phyloP scores from a whole-genome alignment of 2,888 invertebrate species.

The Diplolepis rosae region DNA sequence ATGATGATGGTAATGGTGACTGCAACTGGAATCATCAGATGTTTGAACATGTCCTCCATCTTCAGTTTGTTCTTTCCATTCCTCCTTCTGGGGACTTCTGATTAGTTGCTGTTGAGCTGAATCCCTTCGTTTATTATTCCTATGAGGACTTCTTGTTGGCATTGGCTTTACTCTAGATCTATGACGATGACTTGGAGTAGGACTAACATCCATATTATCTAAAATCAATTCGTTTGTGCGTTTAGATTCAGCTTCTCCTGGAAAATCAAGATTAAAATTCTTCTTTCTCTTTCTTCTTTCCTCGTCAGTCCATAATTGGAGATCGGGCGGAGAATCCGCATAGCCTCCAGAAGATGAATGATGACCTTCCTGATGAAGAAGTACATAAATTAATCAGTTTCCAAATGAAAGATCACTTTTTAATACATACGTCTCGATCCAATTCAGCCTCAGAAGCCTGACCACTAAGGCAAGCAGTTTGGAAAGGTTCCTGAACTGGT shows the following conservation, averaged over 20 bases:
- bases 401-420: constrained; percentile 39
- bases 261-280: constrained; percentile 85
- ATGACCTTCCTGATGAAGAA: constrained; percentile 58
- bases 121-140: constrained; percentile 44
- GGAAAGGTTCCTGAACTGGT: constrained; percentile 53
- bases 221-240: constrained; percentile 49
- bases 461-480: constrained; percentile 56
- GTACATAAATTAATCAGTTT: constrained; percentile 58
- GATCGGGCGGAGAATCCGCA: constrained; percentile 68
- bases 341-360: constrained; percentile 70
- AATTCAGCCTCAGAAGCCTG: constrained; percentile 63
- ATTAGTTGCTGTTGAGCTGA: constrained; percentile 70
- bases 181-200: constrained; percentile 65
- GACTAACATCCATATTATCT: constrained; percentile 58
- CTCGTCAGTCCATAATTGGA: constrained; percentile 78
- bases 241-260: constrained; percentile 75
- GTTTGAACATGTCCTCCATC: constrained; percentile 77
- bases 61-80: constrained; percentile 76
- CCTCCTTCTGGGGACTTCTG: constrained; percentile 73
- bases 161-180: constrained; percentile 50
- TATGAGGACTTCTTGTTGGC: constrained; percentile 45
- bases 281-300: constrained; percentile 83
- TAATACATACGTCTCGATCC: constrained; percentile 61
- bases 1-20: constrained; percentile 70
- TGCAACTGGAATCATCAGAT: constrained; percentile 78